Evolutionary conservation across 2,888 invertebrate species (phyloP).

Genomic region (Caenorhabditis zanzibari): DNA sequence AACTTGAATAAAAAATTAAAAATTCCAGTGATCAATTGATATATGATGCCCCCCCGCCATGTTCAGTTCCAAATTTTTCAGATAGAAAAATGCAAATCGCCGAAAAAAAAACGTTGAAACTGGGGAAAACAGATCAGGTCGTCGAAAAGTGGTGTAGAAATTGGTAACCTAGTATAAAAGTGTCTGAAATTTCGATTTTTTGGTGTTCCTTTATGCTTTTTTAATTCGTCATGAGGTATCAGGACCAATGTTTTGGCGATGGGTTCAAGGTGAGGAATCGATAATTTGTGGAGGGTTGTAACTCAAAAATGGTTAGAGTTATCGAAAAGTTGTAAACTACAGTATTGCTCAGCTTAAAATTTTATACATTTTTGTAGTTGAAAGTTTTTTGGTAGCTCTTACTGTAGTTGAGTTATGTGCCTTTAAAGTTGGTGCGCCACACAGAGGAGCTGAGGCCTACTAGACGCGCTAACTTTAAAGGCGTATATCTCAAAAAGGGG

Average conservation of each 20-base stretch:
- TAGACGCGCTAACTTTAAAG: too few relatives aligned
- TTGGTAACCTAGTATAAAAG: background rate
- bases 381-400: slow-evolving; percentile 1
- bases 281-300: background rate
- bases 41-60: slow-evolving; percentile 19
- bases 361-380: background rate
- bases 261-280: slow-evolving; percentile 36
- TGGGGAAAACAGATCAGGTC: slow-evolving; percentile 11
- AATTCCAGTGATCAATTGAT: slow-evolving; percentile 37
- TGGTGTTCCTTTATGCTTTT: background rate
- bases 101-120: slow-evolving; percentile 14
- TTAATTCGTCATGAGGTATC: slow-evolving; percentile 29
- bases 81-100: background rate
- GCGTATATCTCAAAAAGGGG: too few relatives aligned
- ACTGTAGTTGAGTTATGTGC: background rate
- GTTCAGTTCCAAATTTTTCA: slow-evolving; percentile 42
- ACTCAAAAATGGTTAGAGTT: background rate
- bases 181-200: background rate
- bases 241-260: slow-evolving; percentile 45
- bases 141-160: slow-evolving; percentile 16
- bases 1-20: background rate
- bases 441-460: too few relatives aligned
- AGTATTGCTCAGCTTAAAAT: background rate
- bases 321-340: background rate
- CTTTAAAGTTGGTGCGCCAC: background rate